A percentile compares a stretch with the other conserved stretches of the same genome.
phyloP scores from a whole-genome alignment of 2,888 invertebrate genomes.

The Lasioglossum villosulum region DNA sequence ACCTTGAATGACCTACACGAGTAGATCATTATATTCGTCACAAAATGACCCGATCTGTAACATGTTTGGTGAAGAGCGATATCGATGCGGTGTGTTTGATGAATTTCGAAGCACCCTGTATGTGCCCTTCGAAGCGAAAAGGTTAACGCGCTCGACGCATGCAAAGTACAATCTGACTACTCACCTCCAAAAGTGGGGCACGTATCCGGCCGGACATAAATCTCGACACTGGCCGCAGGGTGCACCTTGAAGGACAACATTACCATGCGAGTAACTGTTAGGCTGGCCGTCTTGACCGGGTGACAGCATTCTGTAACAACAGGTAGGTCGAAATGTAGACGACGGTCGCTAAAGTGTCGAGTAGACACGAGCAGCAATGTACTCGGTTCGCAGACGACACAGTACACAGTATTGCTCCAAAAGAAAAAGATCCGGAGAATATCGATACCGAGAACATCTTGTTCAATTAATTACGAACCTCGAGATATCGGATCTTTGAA shows the following conservation, averaged over 20 bases:
- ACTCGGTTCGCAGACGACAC: not conserved
- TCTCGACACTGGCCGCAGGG: conserved; percentile 83
- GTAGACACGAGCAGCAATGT: not conserved
- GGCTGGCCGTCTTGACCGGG: conserved; percentile 75
- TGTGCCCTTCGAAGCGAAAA: not conserved
- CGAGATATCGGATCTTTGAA: not conserved
- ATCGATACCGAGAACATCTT: not conserved
- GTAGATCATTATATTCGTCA: not conserved
- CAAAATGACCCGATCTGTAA: no score
- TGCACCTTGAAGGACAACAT: conserved; percentile 80
- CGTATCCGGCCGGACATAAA: conserved; percentile 81
- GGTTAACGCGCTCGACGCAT: conserved; percentile 12
- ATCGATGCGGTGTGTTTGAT: no score
- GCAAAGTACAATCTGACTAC: conserved; percentile 54
- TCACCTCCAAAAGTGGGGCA: conserved; percentile 83
- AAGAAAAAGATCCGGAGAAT: not conserved
- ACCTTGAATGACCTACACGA: not conserved
- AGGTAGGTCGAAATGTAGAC: not conserved
- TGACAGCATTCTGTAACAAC: conserved; percentile 80
- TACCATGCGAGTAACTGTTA: conserved; percentile 74
- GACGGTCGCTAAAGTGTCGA: not conserved
- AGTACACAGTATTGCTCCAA: not conserved
- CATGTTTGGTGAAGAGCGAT: no score
- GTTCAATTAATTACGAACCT: not conserved
- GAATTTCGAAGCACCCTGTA: not conserved